Conservation (phyloP, 35 echinoderm and acorn worm species). For the Acanthaster planci region DNA sequence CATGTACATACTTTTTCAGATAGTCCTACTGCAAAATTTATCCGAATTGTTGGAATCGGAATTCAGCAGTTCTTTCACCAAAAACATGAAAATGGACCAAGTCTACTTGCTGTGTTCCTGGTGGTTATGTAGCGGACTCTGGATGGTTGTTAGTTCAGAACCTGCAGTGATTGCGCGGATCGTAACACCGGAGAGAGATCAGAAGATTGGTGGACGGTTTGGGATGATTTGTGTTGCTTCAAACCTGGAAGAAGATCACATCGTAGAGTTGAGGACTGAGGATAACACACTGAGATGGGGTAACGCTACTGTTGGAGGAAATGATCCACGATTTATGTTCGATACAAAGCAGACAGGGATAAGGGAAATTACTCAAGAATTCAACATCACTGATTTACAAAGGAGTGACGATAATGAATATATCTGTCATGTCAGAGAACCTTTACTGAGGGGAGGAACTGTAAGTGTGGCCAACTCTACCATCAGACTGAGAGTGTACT, state of each 20-base stretch:
- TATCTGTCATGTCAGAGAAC: neutral
- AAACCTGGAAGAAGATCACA: neutral
- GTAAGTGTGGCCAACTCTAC: neutral
- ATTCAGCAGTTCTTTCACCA: no score
- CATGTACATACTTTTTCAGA: no score
- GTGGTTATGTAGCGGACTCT: neutral
- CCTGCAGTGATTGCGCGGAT: neutral
- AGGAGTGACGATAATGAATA: neutral
- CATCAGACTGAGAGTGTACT: neutral
- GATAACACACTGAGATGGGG: neutral
- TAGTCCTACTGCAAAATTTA: no score
- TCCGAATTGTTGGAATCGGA: no score
- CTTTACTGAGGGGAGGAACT: neutral
- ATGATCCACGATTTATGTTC: neutral
- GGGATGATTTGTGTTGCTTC: neutral
- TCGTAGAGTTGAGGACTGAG: neutral
- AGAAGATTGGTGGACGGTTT: neutral
- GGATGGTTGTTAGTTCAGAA: neutral
- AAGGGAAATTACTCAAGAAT: neutral
- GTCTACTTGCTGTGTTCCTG: neutral
- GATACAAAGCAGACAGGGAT: neutral
- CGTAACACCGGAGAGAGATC: neutral
- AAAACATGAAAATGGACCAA: neutral
- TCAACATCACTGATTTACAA: conserved; percentile 6
- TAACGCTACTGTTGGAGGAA: neutral